A percentile compares a stretch with the other conserved stretches of the same genome.
These are phyloP conservation scores for Gastrophryne carolinensis DNA, from an alignment of 2,797 vertebrate species.

Conservation along the genomic window DNA sequence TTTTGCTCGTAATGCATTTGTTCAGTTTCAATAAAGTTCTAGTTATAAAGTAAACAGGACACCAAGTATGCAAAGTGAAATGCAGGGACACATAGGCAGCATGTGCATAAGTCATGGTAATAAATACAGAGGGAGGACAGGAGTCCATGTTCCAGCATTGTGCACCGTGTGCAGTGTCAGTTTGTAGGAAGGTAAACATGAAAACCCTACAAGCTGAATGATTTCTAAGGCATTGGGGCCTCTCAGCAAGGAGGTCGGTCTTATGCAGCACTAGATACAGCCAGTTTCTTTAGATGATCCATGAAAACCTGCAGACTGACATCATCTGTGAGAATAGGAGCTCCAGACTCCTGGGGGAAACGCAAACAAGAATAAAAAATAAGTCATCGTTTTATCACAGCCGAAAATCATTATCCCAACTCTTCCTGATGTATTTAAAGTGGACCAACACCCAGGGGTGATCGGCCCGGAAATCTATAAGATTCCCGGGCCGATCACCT, in stretches of 20 bases:
- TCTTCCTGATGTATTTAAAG: too few relatives aligned
- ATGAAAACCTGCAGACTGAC: conserved; percentile 98
- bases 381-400: too few relatives aligned
- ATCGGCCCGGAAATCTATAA: too few relatives aligned
- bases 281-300: conserved; percentile 97
- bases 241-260: not conserved
- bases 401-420: too few relatives aligned
- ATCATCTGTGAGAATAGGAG: conserved; percentile 95
- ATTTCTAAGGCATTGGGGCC: not conserved
- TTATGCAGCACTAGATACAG: conserved; percentile 92
- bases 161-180: not conserved
- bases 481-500: too few relatives aligned
- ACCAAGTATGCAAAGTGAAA: not conserved
- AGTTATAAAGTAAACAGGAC: not conserved
- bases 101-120: not conserved
- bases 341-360: conserved; percentile 82
- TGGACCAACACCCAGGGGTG: too few relatives aligned
- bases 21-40: not conserved
- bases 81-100: not conserved
- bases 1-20: not conserved
- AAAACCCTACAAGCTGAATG: not conserved
- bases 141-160: not conserved
- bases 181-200: not conserved
- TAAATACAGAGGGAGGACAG: not conserved
- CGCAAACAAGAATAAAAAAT: too few relatives aligned